Evolutionary conservation across 1,140 invertebrate genomes (phyloP), one percentile per base, ranked within the genome.

Genomic region (Pachypeltis micranthus): DNA sequence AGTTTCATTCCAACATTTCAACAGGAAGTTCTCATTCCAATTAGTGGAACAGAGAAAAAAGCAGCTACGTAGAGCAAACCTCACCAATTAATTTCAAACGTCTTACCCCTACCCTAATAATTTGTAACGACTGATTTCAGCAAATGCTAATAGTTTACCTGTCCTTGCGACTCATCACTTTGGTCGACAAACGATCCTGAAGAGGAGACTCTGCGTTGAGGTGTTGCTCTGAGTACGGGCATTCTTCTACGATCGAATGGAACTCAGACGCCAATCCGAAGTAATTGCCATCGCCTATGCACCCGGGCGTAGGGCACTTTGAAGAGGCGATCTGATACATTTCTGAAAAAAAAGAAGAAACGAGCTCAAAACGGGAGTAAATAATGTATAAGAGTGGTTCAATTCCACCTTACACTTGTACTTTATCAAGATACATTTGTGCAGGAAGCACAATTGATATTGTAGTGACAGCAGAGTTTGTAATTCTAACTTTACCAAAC

Each of bases 171-270:
- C 7, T 39, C 16, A 16, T 7, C 31, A 39, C 31, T 39, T 39
- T 39, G 31, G 16, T 39, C 7, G 31, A 7, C 31, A 39, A 16
- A 3, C 54, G 54, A 71, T 85, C 83, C 1, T 81, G 75, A 2
- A 78, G 44, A 3, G 73, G 68, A 27, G 75, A 73, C 23, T 82
- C 81, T 70, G 81, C 82, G 68, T 81, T 79, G 61, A 87, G 76
- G 76, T 89, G 88, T 63, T 82, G 75, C 2, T 77, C 70, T 1
- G 86, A 83, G 76, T 95, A 96, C 0, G 93, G 93, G 77, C 93
- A 96, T 25, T 87, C 84, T 69, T 85, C 84, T 21, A 83, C 78
- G 65, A 84, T 82, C 47, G 83, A 82, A 76, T 95, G 92, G 28
- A 82, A 86, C 54, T 83, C 79, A 72, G 83, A 84, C 73, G 85